Conservation (phyloP, 1,140 invertebrate genomes). For the fruit fly (Drosophila melanogaster) region Release_6_plus_ISO1_MT NT_037436.4:1679501-1680000, state of each 20-base stretch:
- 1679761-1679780: conserved; percentile 72
- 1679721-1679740: conserved; percentile 1
- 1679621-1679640: not conserved
- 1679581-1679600: not conserved
- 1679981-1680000: conserved; percentile 41
- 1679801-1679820: conserved; percentile 66
- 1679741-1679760: conserved; percentile 77
- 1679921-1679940: conserved; percentile 67
- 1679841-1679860: conserved; percentile 44
- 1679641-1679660: too few species aligned
- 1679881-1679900: not conserved
- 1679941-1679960: conserved; percentile 17
- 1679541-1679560: conserved; percentile 4
- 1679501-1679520: conserved; percentile 22
- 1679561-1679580: not conserved
- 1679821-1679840: conserved; percentile 70
- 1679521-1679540: conserved; percentile 19
- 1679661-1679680: too few species aligned
- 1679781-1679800: conserved; percentile 10
- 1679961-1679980: conserved; percentile 36
- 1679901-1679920: conserved; percentile 33
- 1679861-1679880: conserved; percentile 8
- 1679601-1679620: too few species aligned
- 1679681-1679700: too few species aligned
- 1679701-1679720: not conserved